These are phyloP conservation scores for Terrapene triunguis DNA, from an alignment of 2,113 vertebrate species.

Conservation along the genomic window DNA sequence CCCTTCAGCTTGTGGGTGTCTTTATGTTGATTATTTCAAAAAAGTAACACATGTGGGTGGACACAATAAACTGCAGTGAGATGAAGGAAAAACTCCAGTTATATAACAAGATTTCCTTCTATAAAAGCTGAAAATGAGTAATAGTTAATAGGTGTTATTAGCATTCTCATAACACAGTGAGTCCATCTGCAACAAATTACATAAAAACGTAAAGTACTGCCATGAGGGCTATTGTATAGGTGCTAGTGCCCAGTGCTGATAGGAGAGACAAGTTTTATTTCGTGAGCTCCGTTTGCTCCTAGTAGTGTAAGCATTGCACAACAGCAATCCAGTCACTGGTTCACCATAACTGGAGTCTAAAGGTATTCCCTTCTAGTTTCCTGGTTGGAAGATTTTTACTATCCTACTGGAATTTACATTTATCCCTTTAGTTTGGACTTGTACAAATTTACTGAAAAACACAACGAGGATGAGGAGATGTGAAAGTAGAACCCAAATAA, in stretches of 20 bases:
- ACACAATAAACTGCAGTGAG: slow-evolving; percentile 63
- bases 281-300: neutral
- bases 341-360: neutral
- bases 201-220: neutral
- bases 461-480: slow-evolving; percentile 35
- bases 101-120: slow-evolving; percentile 62
- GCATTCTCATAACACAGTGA: slow-evolving; percentile 33
- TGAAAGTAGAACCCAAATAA: neutral
- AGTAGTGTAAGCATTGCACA: neutral
- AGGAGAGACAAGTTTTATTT: neutral
- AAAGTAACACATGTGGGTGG: slow-evolving; percentile 41
- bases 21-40: slow-evolving; percentile 69
- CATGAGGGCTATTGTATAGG: neutral
- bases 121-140: slow-evolving; percentile 70
- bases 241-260: neutral
- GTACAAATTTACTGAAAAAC: neutral
- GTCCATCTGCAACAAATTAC: slow-evolving; percentile 56
- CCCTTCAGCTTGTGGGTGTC: slow-evolving; percentile 71
- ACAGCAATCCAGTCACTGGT: neutral
- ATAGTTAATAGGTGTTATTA: slow-evolving; percentile 71
- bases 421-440: no score
- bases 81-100: slow-evolving; percentile 63
- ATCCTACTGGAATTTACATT: neutral
- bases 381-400: no score
- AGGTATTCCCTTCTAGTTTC: neutral